A percentile compares a stretch with the other conserved stretches of the same genome.
These are phyloP conservation scores for Streptopelia turtur DNA, from an alignment of 2,797 vertebrate genomes.

Conservation along the genomic window DNA sequence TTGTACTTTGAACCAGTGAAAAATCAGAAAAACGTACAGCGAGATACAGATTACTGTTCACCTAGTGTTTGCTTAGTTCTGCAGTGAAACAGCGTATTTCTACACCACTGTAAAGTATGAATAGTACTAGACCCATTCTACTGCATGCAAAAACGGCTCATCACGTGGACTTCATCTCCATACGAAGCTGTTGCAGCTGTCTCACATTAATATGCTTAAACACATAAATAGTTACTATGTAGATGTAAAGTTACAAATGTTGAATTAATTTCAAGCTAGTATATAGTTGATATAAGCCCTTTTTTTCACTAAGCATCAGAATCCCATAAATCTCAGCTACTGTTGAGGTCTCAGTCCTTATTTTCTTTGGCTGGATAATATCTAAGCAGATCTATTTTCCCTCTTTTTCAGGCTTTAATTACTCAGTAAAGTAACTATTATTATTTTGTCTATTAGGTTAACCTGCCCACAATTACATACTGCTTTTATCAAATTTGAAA, in stretches of 20 bases:
- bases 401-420: slow-evolving; percentile 14
- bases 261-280: slow-evolving; percentile 36
- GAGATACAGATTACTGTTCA: neutral
- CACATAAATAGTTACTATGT: neutral
- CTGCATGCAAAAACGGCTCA: neutral
- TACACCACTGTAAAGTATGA: neutral
- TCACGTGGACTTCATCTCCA: neutral
- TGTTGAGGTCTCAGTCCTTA: neutral
- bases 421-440: slow-evolving; percentile 49
- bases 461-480: neutral
- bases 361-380: neutral
- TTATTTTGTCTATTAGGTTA: slow-evolving; percentile 34
- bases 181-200: slow-evolving; percentile 24
- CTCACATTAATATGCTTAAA: slow-evolving; percentile 35
- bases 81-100: neutral
- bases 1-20: neutral
- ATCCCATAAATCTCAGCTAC: slow-evolving; percentile 28
- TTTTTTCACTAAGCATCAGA: neutral
- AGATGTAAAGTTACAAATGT: slow-evolving; percentile 2
- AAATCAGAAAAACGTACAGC: neutral
- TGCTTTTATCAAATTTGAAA: slow-evolving; percentile 13
- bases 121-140: neutral
- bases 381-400: slow-evolving; percentile 30
- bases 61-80: neutral
- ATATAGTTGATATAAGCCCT: neutral